phyloP scores from a whole-genome alignment of 2,797 vertebrate genomes.

The Coregonus suidteri region DNA sequence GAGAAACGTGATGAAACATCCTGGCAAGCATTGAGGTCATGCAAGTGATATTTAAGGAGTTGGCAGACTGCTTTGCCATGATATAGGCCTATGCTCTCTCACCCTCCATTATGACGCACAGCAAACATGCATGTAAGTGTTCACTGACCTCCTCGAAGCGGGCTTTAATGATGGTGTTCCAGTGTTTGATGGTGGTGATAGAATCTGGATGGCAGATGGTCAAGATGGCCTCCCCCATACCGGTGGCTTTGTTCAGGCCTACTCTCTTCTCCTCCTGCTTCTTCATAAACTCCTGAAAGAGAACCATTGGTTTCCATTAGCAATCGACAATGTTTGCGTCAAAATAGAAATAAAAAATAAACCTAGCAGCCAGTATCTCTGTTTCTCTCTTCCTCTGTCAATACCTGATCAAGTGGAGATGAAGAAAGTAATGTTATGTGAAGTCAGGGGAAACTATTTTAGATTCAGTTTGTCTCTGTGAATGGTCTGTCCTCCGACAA shows the following conservation, averaged over 20 bases:
- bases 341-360: slow-evolving; percentile 17
- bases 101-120: not conserved
- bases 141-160: slow-evolving; percentile 95
- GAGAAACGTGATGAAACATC: not conserved
- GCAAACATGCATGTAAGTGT: slow-evolving; percentile 32
- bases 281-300: slow-evolving; percentile 90
- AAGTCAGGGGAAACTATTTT: slow-evolving; percentile 36
- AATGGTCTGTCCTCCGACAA: no score
- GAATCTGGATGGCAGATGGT: slow-evolving; percentile 97
- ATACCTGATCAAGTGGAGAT: slow-evolving; percentile 25
- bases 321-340: not conserved
- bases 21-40: not conserved
- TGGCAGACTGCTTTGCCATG: not conserved
- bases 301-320: not conserved
- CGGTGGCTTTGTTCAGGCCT: slow-evolving; percentile 87
- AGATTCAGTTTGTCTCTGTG: no score
- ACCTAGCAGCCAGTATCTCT: slow-evolving; percentile 12
- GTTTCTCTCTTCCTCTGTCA: slow-evolving; percentile 3
- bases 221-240: slow-evolving; percentile 92
- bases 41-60: slow-evolving; percentile 2
- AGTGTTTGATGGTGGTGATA: slow-evolving; percentile 98
- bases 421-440: slow-evolving; percentile 40
- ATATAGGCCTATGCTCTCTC: not conserved
- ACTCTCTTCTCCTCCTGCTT: slow-evolving; percentile 93
- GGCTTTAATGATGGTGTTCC: slow-evolving; percentile 98